phyloP scores from a whole-genome alignment of 2,797 vertebrate species.

The Discoglossus pictus region DNA sequence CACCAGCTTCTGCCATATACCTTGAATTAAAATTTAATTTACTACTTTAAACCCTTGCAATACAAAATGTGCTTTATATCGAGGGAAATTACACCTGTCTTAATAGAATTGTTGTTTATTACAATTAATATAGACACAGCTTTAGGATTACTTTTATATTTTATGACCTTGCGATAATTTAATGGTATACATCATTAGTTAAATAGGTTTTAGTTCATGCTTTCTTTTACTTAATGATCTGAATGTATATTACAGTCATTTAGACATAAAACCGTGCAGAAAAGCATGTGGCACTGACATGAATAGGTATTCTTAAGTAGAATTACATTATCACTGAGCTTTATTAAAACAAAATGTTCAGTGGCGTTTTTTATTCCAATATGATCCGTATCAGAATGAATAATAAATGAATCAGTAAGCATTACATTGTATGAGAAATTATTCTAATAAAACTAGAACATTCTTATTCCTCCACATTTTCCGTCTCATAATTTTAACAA shows the following conservation, averaged over 20 bases:
- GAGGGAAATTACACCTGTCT: constrained; percentile 55
- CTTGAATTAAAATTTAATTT: too few relatives aligned
- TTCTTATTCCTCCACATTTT: constrained; percentile 1
- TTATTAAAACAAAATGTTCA: constrained; percentile 81
- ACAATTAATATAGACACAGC: constrained; percentile 82
- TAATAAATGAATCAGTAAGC: constrained; percentile 69
- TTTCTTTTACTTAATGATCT: constrained; percentile 88
- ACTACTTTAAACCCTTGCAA: too few relatives aligned
- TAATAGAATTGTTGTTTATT: constrained; percentile 86
- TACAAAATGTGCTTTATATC: constrained; percentile 52
- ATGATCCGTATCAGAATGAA: constrained; percentile 71
- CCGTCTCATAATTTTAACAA: constrained; percentile 3
- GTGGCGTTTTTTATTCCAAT: constrained; percentile 71
- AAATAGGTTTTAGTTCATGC: constrained; percentile 84
- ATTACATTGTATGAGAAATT: constrained; percentile 43
- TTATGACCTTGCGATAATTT: constrained; percentile 83
- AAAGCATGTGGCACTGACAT: constrained; percentile 77
- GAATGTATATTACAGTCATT: constrained; percentile 87
- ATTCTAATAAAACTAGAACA: constrained; percentile 1
- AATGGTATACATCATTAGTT: constrained; percentile 87
- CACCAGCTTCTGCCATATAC: too few relatives aligned
- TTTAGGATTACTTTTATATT: constrained; percentile 78
- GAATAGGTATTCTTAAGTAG: constrained; percentile 83
- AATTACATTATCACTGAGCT: constrained; percentile 83
- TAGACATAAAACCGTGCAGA: constrained; percentile 81